phyloP scores from a whole-genome alignment of 2,113 vertebrate species.

The Eurystomus gularis region DNA sequence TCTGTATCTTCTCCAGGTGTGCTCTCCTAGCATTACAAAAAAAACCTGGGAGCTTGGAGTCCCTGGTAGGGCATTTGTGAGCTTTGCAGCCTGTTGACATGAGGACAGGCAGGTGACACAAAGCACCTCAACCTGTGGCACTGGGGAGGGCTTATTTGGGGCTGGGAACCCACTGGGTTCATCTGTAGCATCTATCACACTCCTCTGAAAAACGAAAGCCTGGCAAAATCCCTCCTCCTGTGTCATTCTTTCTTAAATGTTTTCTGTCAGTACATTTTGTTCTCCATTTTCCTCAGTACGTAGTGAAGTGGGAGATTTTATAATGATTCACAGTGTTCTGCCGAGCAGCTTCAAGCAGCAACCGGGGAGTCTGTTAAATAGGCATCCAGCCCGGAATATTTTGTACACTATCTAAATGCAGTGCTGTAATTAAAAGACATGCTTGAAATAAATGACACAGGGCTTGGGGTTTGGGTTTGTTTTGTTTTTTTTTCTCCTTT shows the following conservation, averaged over 20 bases:
- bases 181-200: neutral
- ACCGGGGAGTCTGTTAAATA: slow-evolving; percentile 56
- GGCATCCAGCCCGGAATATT: slow-evolving; percentile 59
- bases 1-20: neutral
- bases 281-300: neutral
- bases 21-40: neutral
- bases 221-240: slow-evolving; percentile 12
- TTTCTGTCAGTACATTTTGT: slow-evolving; percentile 57
- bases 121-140: neutral
- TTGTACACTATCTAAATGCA: slow-evolving; percentile 44
- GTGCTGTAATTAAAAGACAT: slow-evolving; percentile 46
- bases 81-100: accelerated
- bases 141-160: neutral
- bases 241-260: neutral
- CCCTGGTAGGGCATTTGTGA: neutral
- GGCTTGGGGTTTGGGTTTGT: neutral
- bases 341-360: slow-evolving; percentile 56
- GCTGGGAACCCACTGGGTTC: neutral
- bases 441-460: slow-evolving; percentile 43
- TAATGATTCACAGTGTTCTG: slow-evolving; percentile 56
- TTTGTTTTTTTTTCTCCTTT: no score
- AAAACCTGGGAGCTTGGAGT: accelerated
- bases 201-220: neutral
- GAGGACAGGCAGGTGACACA: neutral
- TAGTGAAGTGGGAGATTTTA: slow-evolving; percentile 40